Evolutionary conservation across 2,113 vertebrate genomes (phyloP).

Genomic region (Ammodytes marinus): DNA sequence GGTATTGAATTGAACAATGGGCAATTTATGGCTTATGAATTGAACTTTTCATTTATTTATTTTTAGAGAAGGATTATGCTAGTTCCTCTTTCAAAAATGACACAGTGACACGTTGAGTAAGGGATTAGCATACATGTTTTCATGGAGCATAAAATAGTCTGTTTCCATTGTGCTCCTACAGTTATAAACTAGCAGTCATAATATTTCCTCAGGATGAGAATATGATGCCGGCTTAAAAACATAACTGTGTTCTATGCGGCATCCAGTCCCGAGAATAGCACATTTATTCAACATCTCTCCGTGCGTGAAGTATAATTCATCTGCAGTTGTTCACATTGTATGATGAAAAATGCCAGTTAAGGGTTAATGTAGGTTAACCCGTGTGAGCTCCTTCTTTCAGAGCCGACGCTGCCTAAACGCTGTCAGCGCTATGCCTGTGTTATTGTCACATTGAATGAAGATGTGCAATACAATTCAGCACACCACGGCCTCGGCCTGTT

Average conservation of each 20-base stretch:
- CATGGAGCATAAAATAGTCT: neutral
- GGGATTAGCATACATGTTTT: neutral
- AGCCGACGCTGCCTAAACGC: no score
- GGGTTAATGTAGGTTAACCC: no score
- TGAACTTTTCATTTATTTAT: neutral
- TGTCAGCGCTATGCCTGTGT: no score
- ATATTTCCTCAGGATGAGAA: neutral
- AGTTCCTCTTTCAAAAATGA: neutral
- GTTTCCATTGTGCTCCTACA: neutral
- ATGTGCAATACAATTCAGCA: no score
- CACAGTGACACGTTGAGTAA: neutral
- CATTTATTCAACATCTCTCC: slow-evolving; percentile 4
- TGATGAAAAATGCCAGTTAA: no score
- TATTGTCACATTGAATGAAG: no score
- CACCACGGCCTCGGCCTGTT: no score
- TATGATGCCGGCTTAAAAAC: slow-evolving; percentile 8
- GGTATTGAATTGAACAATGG: no score
- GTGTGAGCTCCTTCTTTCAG: no score
- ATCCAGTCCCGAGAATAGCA: neutral
- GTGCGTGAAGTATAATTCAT: no score
- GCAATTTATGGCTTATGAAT: neutral
- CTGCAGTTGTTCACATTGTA: no score
- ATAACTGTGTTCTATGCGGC: neutral
- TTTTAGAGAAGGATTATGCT: neutral
- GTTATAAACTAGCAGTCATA: neutral